These are phyloP conservation scores for Ceuthmochares aereus DNA, from an alignment of 2,113 vertebrate species.

Conservation along the genomic window DNA sequence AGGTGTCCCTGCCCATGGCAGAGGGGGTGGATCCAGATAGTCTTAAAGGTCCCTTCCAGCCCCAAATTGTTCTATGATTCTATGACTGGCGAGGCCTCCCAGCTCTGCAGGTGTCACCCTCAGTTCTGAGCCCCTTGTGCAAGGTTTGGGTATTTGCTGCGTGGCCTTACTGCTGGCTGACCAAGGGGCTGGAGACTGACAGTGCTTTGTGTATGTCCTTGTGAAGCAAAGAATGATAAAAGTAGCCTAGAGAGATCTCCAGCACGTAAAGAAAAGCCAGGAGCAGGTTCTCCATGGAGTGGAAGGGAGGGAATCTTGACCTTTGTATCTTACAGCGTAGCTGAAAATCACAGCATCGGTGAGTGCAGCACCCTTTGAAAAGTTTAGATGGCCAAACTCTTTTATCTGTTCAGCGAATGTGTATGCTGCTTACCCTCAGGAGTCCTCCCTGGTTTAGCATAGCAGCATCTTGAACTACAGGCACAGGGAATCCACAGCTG, in stretches of 20 bases:
- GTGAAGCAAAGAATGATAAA: not conserved
- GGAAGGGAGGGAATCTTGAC: not conserved
- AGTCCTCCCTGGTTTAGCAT: not conserved
- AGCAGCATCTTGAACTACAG: not conserved
- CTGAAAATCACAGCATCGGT: not conserved
- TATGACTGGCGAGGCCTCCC: rapidly evolving
- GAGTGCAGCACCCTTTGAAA: not conserved
- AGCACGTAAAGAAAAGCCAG: not conserved
- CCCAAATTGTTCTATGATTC: too few relatives aligned
- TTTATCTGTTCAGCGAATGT: rapidly evolving
- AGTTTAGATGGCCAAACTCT: not conserved
- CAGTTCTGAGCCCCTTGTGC: rapidly evolving
- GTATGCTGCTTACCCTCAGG: not conserved
- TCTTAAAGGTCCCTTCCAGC: too few relatives aligned
- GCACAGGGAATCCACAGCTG: not conserved
- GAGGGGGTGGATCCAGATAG: too few relatives aligned
- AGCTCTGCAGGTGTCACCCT: not conserved
- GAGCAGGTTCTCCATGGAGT: not conserved
- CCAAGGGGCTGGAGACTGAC: rapidly evolving
- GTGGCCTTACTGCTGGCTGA: not conserved
- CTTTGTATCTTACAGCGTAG: rapidly evolving
- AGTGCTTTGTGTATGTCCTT: not conserved
- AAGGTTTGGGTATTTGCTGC: not conserved
- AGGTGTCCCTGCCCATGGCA: too few relatives aligned
- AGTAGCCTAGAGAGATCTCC: not conserved